phyloP scores from a whole-genome alignment of 2,888 invertebrate genomes.

The Caenorhabditis sp. region DNA sequence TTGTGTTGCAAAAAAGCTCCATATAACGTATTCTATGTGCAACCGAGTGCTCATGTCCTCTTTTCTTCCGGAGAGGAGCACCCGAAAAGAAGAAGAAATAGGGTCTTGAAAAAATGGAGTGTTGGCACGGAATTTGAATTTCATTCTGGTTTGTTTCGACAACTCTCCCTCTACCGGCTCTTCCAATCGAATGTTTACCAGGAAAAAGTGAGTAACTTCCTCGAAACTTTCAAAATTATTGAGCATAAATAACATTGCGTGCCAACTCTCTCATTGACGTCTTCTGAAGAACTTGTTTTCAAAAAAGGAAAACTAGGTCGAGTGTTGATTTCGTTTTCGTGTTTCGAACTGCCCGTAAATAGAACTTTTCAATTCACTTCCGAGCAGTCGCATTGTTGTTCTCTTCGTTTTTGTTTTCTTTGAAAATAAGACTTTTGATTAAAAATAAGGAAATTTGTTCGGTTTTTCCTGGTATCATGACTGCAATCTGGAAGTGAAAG shows the following conservation, averaged over 20 bases:
- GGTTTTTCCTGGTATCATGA: neutral
- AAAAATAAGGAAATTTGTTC: neutral
- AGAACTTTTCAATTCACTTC: constrained; percentile 33
- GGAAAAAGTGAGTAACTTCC: constrained; percentile 44
- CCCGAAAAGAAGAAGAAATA: constrained; percentile 36
- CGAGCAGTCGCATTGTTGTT: constrained; percentile 21
- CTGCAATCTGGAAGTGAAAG: neutral
- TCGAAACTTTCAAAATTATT: neutral
- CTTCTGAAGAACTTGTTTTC: neutral
- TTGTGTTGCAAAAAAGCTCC: constrained; percentile 53
- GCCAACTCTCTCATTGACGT: neutral
- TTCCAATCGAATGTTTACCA: constrained; percentile 31
- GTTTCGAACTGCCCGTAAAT: constrained; percentile 12
- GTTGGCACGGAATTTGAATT: constrained; percentile 62
- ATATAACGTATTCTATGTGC: constrained; percentile 62
- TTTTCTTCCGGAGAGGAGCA: constrained; percentile 49
- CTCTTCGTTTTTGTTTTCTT: neutral
- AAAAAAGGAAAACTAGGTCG: neutral
- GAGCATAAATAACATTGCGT: constrained; percentile 19
- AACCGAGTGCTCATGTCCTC: constrained; percentile 58
- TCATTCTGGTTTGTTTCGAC: constrained; percentile 53
- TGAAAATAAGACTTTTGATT: neutral
- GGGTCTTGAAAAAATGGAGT: constrained; percentile 40
- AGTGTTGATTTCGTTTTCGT: constrained; percentile 11
- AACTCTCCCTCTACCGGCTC: constrained; percentile 13